phyloP scores from a whole-genome alignment of 2,113 vertebrate species.

The Taxidea taxus region DNA sequence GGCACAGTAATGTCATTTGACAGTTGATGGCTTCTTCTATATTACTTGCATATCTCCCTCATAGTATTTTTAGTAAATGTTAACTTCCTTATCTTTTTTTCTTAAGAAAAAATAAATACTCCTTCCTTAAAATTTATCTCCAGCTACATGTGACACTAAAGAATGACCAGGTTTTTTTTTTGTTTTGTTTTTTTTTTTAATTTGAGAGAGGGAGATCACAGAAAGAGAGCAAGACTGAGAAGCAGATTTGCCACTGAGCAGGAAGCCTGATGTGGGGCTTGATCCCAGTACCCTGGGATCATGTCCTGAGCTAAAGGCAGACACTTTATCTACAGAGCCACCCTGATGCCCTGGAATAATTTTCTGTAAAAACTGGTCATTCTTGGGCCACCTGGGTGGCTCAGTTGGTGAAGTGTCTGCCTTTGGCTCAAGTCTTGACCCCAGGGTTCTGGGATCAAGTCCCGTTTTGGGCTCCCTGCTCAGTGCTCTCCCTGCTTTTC shows the following conservation, averaged over 20 bases:
- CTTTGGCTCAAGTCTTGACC: neutral
- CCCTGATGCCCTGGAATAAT: neutral
- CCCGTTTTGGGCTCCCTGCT: neutral
- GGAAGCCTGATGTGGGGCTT: neutral
- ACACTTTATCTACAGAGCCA: neutral
- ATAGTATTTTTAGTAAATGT: conserved; percentile 54
- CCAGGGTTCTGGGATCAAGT: neutral
- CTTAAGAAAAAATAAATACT: neutral
- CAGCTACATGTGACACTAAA: neutral
- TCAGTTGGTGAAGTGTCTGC: neutral
- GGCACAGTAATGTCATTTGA: neutral
- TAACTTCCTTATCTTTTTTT: conserved; percentile 22
- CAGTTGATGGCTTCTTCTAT: conserved; percentile 45
- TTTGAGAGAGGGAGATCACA: too few species aligned
- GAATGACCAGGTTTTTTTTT: neutral
- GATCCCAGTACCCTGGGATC: neutral
- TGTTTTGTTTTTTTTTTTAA: too few species aligned
- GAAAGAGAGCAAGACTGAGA: too few species aligned
- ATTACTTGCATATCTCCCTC: conserved; percentile 46
- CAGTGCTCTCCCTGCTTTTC: neutral
- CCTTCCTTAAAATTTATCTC: conserved; percentile 49
- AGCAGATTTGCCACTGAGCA: neutral
- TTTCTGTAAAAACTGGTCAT: neutral
- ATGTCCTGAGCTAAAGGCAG: neutral
- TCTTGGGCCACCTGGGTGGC: neutral